Base-by-base conservation (phyloP, 2,797 vertebrate genomes). In the Coilia nasus region DNA sequence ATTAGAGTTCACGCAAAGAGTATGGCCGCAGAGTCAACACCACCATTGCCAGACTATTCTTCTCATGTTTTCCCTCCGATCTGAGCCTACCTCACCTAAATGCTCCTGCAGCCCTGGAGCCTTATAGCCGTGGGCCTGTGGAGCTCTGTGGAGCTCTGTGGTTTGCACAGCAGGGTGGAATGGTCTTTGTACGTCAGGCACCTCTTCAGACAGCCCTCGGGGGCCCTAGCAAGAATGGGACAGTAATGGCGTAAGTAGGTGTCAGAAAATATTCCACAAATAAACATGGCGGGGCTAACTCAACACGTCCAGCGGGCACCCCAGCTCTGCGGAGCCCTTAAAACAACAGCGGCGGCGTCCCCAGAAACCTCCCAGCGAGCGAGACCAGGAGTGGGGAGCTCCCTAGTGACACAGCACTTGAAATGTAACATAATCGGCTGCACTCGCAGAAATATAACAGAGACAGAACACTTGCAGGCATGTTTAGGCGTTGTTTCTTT, bases 201-300 rank as follows among this genome's bases (percentile, higher is more conserved):
- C 89, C 88, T 89, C 86, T 87, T 92, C 88, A 93, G 78, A 84
- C 90, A 90, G 88, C 88, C 91, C 82, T 87, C 86, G 81, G 86
- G 87, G 92, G 83, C 85, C 91, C 89, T 86, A 92, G 89, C 85
- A 87, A 91, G 89, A 92, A 87, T 89, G 91, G 89, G 92, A 93
- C 92, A 92, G 93, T 95, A 95, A 96, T 93, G 94, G 90, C 93
- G 93, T 93, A 96, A 96, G 92, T 95, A 96, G 92, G 94, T 96
- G 94, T 96, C 96, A 96, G 92, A 96, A 96, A 96, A 95, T 93
- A 95, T 95, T 95, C 94, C 91, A 93, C 88, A 96, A 96, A 96
- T 96, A 97, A 97, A 95, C 94, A 95, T 89, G 89, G 90, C 87
- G 90, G 44, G 92, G 84, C 86, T 90, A 95, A 95, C 90, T 94